A percentile compares a stretch with the other conserved stretches of the same genome.
These are phyloP conservation scores for Lydus trimaculatus DNA, from an alignment of 2,888 invertebrate genomes.

Conservation along the genomic window DNA sequence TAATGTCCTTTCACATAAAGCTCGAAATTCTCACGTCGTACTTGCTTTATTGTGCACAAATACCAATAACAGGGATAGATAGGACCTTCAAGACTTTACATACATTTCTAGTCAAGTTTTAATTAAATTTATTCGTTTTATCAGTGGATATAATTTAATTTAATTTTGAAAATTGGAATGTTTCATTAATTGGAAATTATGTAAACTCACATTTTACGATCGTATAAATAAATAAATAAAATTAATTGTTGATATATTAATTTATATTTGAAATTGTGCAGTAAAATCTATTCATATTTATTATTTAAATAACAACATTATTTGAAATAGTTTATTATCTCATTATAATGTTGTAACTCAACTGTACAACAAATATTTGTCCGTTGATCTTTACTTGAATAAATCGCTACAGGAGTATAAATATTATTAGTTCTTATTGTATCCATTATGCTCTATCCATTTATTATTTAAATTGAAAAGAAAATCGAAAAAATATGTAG, in stretches of 20 bases:
- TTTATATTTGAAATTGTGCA: neutral
- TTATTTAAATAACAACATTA: neutral
- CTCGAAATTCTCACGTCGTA: constrained; percentile 27
- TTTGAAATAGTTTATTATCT: constrained; percentile 8
- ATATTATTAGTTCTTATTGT: neutral
- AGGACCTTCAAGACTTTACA: constrained; percentile 15
- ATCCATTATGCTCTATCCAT: neutral
- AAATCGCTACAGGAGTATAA: neutral
- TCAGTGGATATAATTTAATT: constrained; percentile 2
- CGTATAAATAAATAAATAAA: neutral
- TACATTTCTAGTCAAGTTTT: constrained; percentile 16
- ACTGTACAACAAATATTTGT: neutral
- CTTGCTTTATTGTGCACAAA: constrained; percentile 15
- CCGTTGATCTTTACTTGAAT: constrained; percentile 1
- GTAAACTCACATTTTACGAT: neutral
- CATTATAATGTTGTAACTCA: constrained; percentile 4
- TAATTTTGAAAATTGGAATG: constrained; percentile 6
- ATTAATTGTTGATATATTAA: neutral
- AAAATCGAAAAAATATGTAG: neutral
- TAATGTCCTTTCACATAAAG: constrained; percentile 20
- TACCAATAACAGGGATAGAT: constrained; percentile 3
- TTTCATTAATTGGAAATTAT: constrained; percentile 17
- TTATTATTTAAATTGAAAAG: neutral
- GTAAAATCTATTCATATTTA: constrained; percentile 1
- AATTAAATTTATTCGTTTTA: constrained; percentile 24